Evolutionary conservation across 1,140 invertebrate genomes (phyloP).

Genomic region (Magallana gigas): DNA sequence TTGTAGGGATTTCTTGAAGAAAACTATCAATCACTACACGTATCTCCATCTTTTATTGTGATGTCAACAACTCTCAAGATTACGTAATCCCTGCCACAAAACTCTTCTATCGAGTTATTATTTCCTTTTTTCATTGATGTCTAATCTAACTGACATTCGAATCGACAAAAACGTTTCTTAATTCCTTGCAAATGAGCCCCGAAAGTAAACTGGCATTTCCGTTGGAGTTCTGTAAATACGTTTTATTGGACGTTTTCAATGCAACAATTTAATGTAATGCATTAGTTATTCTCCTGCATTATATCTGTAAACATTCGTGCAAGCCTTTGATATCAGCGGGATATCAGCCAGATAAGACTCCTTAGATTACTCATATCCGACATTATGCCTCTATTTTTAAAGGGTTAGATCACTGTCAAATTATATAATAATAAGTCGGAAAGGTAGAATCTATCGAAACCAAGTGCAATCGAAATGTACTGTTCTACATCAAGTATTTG

Average conservation of each 20-base stretch:
- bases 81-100: background rate
- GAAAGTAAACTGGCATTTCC: background rate
- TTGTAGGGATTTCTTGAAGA: background rate
- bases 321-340: background rate
- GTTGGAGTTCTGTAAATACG: constrained; percentile 2
- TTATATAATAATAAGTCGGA: too few relatives aligned
- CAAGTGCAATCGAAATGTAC: too few relatives aligned
- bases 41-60: constrained; percentile 2
- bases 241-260: constrained; percentile 1
- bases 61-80: background rate
- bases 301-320: background rate
- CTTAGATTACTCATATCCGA: background rate
- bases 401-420: too few relatives aligned
- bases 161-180: background rate
- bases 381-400: background rate
- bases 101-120: background rate
- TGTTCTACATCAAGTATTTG: too few relatives aligned
- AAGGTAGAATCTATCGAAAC: too few relatives aligned
- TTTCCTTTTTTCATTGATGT: background rate
- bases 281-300: background rate
- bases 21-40: background rate
- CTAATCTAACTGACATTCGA: constrained; percentile 1
- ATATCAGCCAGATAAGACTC: background rate
- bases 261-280: background rate
- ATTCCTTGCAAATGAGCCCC: background rate